Percentiles rank a stretch among this genome's conserved stretches.
Evolutionary conservation across 2,113 vertebrate genomes (phyloP).

Genomic region (Rynchops niger): DNA sequence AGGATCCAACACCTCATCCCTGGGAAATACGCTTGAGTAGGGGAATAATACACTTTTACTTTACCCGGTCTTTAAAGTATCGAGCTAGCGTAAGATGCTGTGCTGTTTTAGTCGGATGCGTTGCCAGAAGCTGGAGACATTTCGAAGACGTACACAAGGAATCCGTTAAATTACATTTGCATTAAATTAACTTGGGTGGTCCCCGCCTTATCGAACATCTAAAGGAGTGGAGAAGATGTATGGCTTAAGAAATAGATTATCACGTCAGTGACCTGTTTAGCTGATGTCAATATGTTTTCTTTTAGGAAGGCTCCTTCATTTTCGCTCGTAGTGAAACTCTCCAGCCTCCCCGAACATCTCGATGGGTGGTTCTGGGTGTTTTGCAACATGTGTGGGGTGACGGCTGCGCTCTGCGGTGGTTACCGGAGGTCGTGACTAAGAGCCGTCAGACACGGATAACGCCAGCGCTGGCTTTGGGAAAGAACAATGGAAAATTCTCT

Average conservation of each 20-base stretch:
- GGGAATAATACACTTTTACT: neutral
- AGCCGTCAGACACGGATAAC: neutral
- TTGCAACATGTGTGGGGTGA: neutral
- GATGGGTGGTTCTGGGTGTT: slow-evolving; percentile 63
- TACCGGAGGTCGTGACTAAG: neutral
- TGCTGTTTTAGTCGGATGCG: neutral
- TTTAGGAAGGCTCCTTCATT: slow-evolving; percentile 54
- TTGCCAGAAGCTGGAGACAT: neutral
- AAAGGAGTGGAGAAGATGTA: slow-evolving; percentile 37
- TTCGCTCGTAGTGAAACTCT: slow-evolving; percentile 47
- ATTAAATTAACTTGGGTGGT: slow-evolving; percentile 74
- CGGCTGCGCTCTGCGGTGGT: neutral
- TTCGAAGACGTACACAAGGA: slow-evolving; percentile 36
- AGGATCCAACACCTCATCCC: neutral
- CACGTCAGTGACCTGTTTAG: slow-evolving; percentile 50
- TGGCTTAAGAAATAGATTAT: slow-evolving; percentile 41
- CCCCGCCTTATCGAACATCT: slow-evolving; percentile 46
- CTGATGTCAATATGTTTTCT: slow-evolving; percentile 64
- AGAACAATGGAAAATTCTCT: neutral
- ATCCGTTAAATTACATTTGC: slow-evolving; percentile 71
- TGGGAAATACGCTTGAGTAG: accelerated
- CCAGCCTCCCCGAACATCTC: slow-evolving; percentile 28
- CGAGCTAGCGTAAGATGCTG: neutral
- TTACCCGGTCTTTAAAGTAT: neutral
- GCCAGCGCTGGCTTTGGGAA: neutral